phyloP scores from a whole-genome alignment of 2,797 vertebrate species.

The Xerus rutilus region DNA sequence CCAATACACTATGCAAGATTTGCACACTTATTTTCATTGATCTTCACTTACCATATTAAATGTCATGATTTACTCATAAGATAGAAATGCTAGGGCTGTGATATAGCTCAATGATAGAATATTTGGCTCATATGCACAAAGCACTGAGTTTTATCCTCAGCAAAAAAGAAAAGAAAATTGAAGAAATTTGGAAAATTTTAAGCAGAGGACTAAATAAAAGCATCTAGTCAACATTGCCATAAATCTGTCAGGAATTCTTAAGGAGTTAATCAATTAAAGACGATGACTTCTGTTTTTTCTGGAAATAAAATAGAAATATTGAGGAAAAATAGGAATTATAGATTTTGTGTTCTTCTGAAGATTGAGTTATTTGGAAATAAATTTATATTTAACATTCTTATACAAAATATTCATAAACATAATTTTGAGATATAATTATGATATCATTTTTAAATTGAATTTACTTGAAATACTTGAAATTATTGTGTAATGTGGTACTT shows the following conservation, averaged over 20 bases:
- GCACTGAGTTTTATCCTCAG: no score
- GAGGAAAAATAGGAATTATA: background rate
- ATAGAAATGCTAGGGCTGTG: background rate
- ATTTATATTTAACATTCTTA: background rate
- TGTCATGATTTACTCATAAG: background rate
- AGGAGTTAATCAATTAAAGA: background rate
- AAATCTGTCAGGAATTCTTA: background rate
- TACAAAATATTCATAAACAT: background rate
- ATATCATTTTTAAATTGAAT: background rate
- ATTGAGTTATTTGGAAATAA: background rate
- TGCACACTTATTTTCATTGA: background rate
- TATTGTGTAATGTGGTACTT: background rate
- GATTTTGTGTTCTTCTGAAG: background rate
- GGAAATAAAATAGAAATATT: background rate
- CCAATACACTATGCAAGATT: background rate
- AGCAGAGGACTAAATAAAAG: background rate
- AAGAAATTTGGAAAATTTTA: background rate
- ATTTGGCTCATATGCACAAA: no score
- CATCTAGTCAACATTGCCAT: background rate
- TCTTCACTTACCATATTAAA: background rate
- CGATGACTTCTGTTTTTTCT: background rate
- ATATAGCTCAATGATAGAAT: background rate
- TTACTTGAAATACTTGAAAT: background rate
- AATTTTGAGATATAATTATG: background rate
- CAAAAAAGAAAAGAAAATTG: background rate